phyloP scores from a whole-genome alignment of 2,113 vertebrate genomes.

The Thalassarche chlororhynchos region DNA sequence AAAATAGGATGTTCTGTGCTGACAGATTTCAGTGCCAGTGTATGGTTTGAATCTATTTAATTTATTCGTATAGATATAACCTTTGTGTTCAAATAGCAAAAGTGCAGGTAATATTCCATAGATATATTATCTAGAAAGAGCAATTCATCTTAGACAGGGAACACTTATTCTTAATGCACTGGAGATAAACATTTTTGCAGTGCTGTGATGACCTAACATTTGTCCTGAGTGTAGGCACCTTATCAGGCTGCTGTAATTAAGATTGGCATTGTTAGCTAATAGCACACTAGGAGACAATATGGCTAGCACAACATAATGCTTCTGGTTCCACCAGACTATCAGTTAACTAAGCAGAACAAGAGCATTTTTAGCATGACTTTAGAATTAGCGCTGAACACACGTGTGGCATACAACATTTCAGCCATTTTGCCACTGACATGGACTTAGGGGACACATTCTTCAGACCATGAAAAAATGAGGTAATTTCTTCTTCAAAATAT shows the following conservation, averaged over 20 bases:
- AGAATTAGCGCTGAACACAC: neutral
- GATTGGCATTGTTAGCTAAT: neutral
- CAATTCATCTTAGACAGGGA: neutral
- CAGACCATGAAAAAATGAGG: accelerated
- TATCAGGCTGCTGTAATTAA: neutral
- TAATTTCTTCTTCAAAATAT: neutral
- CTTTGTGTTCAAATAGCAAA: neutral
- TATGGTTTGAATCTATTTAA: neutral
- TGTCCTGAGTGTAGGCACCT: neutral
- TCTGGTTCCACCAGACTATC: neutral
- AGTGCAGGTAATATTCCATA: neutral
- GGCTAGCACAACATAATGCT: neutral
- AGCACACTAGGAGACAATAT: neutral
- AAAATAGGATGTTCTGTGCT: neutral
- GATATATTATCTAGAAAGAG: neutral
- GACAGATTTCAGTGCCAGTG: neutral
- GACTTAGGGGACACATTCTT: neutral
- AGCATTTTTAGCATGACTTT: neutral
- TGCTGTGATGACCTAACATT: neutral
- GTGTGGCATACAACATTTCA: accelerated
- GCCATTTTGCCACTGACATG: neutral
- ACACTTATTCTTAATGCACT: neutral
- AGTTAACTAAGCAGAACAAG: neutral
- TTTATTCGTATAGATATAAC: neutral
- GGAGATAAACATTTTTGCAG: neutral